Evolutionary conservation across 2,797 vertebrate genomes (phyloP).

Genomic region (Kryptolebias ocellatus): DNA sequence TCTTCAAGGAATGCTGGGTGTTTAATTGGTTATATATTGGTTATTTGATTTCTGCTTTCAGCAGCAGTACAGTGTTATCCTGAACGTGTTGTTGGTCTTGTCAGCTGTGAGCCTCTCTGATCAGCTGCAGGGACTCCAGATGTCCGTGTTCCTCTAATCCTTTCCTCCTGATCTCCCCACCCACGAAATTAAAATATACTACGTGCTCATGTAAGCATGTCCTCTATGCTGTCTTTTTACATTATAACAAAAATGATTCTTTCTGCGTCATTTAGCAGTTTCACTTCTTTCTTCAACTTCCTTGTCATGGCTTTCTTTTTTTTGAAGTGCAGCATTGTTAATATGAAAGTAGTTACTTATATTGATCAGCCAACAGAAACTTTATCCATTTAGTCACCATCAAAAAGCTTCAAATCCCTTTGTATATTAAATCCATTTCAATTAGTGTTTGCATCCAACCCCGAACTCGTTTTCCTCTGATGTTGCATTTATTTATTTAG

Average conservation of each 20-base stretch:
- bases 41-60: background rate
- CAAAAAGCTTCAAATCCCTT: too few relatives aligned
- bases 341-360: background rate
- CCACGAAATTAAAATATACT: slow-evolving; percentile 25
- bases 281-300: background rate
- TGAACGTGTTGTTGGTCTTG: slow-evolving; percentile 37
- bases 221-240: background rate
- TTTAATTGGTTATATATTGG: background rate
- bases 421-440: background rate
- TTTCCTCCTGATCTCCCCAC: slow-evolving; percentile 24
- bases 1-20: too few relatives aligned
- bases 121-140: slow-evolving; percentile 59
- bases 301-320: too few relatives aligned
- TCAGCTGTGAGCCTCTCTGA: slow-evolving; percentile 50
- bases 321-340: too few relatives aligned
- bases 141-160: slow-evolving; percentile 65
- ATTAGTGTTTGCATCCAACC: background rate
- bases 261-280: slow-evolving; percentile 5
- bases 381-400: background rate
- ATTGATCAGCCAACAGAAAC: background rate
- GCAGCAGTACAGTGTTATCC: background rate
- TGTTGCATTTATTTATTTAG: slow-evolving; percentile 11
- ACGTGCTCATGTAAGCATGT: background rate
- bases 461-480: slow-evolving; percentile 43
- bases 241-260: slow-evolving; percentile 1